Evolutionary conservation across 2,888 invertebrate species (phyloP).

Genomic region (Cerastis leucographa): DNA sequence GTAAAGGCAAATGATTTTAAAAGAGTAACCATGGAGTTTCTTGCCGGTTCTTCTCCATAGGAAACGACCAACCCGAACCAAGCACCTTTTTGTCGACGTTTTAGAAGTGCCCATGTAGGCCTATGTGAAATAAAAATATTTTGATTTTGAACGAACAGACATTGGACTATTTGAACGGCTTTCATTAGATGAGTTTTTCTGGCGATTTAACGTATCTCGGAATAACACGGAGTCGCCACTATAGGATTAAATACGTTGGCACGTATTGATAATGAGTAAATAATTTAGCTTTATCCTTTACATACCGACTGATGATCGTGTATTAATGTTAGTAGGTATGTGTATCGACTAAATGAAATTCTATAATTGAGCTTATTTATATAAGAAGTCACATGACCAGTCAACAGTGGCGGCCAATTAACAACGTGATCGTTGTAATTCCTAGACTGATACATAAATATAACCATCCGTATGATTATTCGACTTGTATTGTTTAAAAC

Average conservation of each 20-base stretch:
- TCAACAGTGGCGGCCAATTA: constrained; percentile 17
- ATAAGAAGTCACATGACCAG: constrained; percentile 36
- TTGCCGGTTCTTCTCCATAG: no score
- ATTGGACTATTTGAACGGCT: not conserved
- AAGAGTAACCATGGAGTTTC: no score
- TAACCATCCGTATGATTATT: not conserved
- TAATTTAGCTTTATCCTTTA: constrained; percentile 24
- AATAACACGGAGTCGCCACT: not conserved
- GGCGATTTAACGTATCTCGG: not conserved
- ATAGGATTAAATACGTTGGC: not conserved
- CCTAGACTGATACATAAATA: constrained; percentile 24
- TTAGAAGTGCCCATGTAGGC: no score
- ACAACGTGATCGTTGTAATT: constrained; percentile 40
- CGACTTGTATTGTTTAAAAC: constrained; percentile 18
- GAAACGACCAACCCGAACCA: no score
- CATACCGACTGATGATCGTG: not conserved
- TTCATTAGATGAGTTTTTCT: not conserved
- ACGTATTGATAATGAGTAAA: constrained; percentile 16
- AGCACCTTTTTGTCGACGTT: no score
- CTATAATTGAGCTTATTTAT: constrained; percentile 45
- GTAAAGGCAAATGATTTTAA: no score
- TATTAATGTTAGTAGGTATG: constrained; percentile 4
- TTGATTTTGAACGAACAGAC: no score
- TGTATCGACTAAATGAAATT: constrained; percentile 32
- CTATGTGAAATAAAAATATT: no score